phyloP scores from a whole-genome alignment of 2,797 vertebrate genomes.

The Gymnopithys bicolor region DNA sequence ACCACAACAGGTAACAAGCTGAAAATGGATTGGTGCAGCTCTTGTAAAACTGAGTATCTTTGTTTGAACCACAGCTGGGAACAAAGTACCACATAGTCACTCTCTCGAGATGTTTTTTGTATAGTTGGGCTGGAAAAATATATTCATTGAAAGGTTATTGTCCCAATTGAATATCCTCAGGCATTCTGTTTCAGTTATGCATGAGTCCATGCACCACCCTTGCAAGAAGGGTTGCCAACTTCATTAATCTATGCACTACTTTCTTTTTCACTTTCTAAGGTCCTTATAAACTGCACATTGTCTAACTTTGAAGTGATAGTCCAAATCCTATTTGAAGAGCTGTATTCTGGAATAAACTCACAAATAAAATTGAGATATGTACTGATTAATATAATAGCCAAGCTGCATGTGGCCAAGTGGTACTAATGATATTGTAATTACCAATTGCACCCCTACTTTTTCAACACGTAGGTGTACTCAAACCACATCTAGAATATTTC shows the following conservation, averaged over 20 bases:
- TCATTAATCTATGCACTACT: not conserved
- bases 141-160: not conserved
- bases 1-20: not conserved
- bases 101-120: not conserved
- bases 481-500: not conserved
- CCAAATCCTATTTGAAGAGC: not conserved
- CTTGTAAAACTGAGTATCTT: not conserved
- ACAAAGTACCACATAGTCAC: too few relatives aligned
- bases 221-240: not conserved
- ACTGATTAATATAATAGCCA: not conserved
- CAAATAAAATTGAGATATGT: not conserved
- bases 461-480: not conserved
- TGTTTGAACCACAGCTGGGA: not conserved
- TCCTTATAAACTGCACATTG: not conserved
- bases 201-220: not conserved
- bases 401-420: not conserved
- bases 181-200: not conserved
- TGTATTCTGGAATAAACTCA: not conserved
- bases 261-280: not conserved
- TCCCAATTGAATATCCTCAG: not conserved
- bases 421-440: not conserved
- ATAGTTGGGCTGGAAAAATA: not conserved
- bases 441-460: not conserved
- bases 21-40: not conserved
- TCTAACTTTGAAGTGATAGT: not conserved